Base-by-base conservation (phyloP, 2,797 vertebrate species). In the Octomys mimax region DNA sequence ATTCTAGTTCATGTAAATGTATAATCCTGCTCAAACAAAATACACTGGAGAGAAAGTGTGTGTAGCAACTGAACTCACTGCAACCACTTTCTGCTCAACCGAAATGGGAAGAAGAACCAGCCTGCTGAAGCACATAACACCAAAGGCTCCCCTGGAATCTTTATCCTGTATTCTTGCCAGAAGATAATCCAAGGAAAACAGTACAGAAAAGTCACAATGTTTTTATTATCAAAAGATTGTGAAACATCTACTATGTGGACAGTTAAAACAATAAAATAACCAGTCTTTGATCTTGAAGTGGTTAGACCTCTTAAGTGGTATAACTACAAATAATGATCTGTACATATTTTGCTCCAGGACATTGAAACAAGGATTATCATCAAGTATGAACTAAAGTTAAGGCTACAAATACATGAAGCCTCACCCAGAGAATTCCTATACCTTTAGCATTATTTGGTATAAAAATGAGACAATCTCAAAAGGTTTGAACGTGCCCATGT, bases 111-210 rank as follows among this genome's bases (percentile, higher is more conserved):
- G 84, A 75, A 97, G 86, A 83, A 54, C 70, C 36, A 80, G 49
- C 36, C 18, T 21, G 1, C 36, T 88, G 46, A 85, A 91, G 33
- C 4, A 89, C 70, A 89, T 49, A 91, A 96, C 61, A 95, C 39
- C 62, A 89, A 57, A 75, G 8, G 0, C 57, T 93, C 77, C 80
- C 81, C 70, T 94, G 89, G 71, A 94, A 97, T 92, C 33, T 59
- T 81, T 83, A 28, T 84, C 78, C 61, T 86, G 26, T 87, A n/a
- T 80, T 87, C 77, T 71, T 39, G n/a, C n/a, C 93, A 96, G 62
- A 95, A 95, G 92, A 94, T 31, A 93, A 92, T 77, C 46, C 84
- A 91, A 31, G 26, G 11, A 87, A 90, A 93, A 73, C 7, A 39
- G 68, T 85, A 94, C 31, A 87, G 39, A 89, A 90, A 95, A 59